Conservation (phyloP, 2,888 invertebrate species). For the Drosophila tripunctata region DNA sequence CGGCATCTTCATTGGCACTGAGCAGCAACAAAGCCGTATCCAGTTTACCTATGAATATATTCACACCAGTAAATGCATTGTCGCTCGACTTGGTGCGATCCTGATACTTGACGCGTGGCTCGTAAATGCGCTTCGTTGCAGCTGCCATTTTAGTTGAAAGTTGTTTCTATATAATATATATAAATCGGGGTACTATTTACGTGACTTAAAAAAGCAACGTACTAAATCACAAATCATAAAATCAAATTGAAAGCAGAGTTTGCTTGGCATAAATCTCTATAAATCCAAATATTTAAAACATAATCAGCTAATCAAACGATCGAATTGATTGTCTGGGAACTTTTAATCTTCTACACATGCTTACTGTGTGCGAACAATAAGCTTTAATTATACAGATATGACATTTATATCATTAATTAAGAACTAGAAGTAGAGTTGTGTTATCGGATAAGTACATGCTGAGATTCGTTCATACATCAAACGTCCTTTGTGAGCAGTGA, state of each 20-base stretch:
- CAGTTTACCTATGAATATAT: conserved; percentile 52
- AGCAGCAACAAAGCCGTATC: conserved; percentile 70
- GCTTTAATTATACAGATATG: too few species aligned
- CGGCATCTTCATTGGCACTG: conserved; percentile 68
- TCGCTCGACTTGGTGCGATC: conserved; percentile 66
- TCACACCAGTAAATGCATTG: conserved; percentile 60
- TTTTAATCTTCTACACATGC: too few species aligned
- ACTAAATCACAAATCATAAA: background rate
- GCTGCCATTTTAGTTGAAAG: conserved; percentile 30
- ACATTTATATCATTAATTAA: conserved; percentile 26
- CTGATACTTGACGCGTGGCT: conserved; percentile 57
- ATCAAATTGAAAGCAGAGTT: background rate
- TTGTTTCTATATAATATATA: conserved; percentile 1
- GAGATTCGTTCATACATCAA: conserved; percentile 67
- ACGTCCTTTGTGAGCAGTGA: conserved; percentile 67
- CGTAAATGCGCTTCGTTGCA: conserved; percentile 59
- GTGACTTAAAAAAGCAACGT: conserved; percentile 22
- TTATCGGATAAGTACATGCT: conserved; percentile 71
- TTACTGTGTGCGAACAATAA: too few species aligned
- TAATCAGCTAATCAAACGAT: background rate
- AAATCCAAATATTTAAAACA: conserved; percentile 32
- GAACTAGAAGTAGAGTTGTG: conserved; percentile 52
- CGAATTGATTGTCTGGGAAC: too few species aligned
- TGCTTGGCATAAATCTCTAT: too few species aligned
- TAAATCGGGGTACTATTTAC: background rate